A percentile compares a stretch with the other conserved stretches of the same genome.
These are phyloP conservation scores for Gambelia wislizenii DNA, from an alignment of 2,797 vertebrate species.

Conservation along the genomic window DNA sequence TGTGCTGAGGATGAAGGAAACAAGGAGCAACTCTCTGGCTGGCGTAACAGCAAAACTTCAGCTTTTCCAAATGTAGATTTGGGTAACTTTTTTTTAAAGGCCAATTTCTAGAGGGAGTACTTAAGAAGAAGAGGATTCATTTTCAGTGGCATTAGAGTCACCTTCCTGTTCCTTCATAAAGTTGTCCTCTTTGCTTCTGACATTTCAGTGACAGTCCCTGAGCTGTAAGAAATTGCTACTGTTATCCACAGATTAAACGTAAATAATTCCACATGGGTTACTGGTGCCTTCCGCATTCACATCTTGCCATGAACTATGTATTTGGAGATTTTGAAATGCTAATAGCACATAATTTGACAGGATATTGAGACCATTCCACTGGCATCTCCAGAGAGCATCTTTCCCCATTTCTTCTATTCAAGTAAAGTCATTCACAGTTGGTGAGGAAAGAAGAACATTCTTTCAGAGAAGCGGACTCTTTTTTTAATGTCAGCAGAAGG, in stretches of 20 bases:
- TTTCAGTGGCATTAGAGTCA: neutral
- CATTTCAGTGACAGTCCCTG: neutral
- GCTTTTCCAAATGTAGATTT: neutral
- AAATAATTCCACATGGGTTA: slow-evolving; percentile 10
- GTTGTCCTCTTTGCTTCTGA: neutral
- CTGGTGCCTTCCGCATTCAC: neutral
- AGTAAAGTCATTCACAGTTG: slow-evolving; percentile 19
- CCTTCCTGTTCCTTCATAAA: neutral
- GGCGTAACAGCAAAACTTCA: neutral
- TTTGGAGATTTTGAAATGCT: slow-evolving; percentile 46
- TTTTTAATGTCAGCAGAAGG: neutral
- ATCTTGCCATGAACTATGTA: slow-evolving; percentile 18
- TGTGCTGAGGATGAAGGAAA: neutral
- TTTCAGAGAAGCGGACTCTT: slow-evolving; percentile 30
- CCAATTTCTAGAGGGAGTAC: neutral
- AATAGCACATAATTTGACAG: slow-evolving; percentile 16
- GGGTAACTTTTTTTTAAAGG: neutral
- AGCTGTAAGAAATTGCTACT: neutral
- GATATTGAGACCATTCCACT: neutral
- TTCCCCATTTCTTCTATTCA: neutral
- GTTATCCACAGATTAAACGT: slow-evolving; percentile 17
- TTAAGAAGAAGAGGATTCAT: slow-evolving; percentile 1
- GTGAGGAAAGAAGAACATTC: neutral
- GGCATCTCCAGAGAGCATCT: neutral
- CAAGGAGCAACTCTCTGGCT: neutral